Evolutionary conservation across 2,797 vertebrate species (phyloP).

Genomic region (Lepilemur ruficaudatus): DNA sequence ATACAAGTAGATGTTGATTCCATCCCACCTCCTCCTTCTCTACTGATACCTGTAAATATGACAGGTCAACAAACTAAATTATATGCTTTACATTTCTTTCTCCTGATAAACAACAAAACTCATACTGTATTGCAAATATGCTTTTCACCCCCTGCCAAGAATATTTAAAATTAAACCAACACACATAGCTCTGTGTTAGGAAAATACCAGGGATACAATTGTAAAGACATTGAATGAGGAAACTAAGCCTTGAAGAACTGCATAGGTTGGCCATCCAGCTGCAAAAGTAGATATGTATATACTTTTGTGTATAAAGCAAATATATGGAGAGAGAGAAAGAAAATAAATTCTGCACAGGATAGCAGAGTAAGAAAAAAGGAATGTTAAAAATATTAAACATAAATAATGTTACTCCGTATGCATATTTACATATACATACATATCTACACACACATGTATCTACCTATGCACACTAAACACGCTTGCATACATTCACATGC

Average conservation of each 20-base stretch:
- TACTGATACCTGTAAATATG: not conserved
- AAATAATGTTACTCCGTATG: not conserved
- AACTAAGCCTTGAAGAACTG: not conserved
- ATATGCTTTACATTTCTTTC: not conserved
- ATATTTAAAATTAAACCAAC: conserved; percentile 12
- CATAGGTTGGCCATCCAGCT: not conserved
- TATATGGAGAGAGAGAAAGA: not conserved
- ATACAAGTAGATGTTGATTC: not conserved
- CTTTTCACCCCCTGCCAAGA: not conserved
- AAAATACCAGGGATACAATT: conserved; percentile 6
- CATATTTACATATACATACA: not conserved
- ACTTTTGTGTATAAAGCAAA: not conserved
- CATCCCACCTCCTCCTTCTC: not conserved
- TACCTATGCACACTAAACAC: not conserved
- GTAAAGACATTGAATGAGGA: not conserved
- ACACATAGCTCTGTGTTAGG: not conserved
- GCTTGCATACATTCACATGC: not conserved
- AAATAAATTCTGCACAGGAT: not conserved
- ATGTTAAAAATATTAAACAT: not conserved
- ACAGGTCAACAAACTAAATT: not conserved
- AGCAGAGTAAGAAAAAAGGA: not conserved
- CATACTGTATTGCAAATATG: not conserved
- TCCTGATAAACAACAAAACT: not conserved
- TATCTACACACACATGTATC: not conserved
- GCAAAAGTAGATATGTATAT: not conserved